Evolutionary conservation across 2,113 vertebrate species (phyloP), one percentile per base, ranked within the genome.

Genomic region (Mohoua ochrocephala): DNA sequence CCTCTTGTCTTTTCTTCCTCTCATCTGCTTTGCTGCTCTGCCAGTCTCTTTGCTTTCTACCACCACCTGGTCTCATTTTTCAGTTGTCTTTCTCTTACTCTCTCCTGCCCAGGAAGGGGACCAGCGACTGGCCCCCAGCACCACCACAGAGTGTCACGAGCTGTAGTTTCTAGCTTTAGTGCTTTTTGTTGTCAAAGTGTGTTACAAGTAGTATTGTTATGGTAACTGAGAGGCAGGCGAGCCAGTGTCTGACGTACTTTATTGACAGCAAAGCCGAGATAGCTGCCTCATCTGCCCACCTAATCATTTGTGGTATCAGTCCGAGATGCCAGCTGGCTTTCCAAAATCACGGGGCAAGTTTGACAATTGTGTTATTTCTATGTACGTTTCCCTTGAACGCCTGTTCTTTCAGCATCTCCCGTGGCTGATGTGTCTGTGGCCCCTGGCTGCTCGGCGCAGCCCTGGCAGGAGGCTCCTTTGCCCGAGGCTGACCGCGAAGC

Each of bases 401-500:
- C 44, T 42, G 3, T 24, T 88, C 41, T 23, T 71, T 65, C 49
- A 61, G 68, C 57, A 33, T 64, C 39, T 81, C 49, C 18, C 31
- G 0, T 3, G 42, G 54, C 57, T 37, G 70, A 7, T 35, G n/a
- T 0, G 1, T 18, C 45, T 53, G 85, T 33, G 60, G 6, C 30
- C 31, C 37, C 26, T 2, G 3, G 41, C 56, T 42, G 70, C 30
- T 9, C 61, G 13, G 61, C 8, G 0, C 33, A 26, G 45, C 35
- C 0, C 57, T 9, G 65, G 3, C 37, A 6, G 23, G 49, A 74
- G 65, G 4, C 26, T 60, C n/a, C 47, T 53, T 53, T 13, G 15
- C 17, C 1, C 3, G 3, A 11, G 33, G 30, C 67, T 61, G 67
- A 4, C 10, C 2, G 18, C 15, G 9, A 10, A 64, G 39, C 0